Percentiles rank a stretch among this genome's conserved stretches.
These are phyloP conservation scores for Syrphus vitripennis DNA, from an alignment of 2,888 invertebrate species.

Conservation along the genomic window DNA sequence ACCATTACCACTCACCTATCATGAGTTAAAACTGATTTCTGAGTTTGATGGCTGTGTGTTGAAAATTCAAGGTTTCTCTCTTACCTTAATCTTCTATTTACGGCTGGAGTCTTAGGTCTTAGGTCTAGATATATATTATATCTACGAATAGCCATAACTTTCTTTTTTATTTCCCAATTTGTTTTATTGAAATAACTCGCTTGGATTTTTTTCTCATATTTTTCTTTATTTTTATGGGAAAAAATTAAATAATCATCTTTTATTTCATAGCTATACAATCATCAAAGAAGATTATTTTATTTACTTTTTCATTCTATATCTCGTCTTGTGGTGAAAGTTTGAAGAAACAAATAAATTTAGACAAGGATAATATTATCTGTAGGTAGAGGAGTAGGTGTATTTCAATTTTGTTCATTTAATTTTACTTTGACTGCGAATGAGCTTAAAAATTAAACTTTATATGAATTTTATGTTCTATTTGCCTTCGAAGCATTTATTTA, in stretches of 20 bases:
- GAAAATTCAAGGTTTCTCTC: not conserved
- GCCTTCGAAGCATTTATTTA: not conserved
- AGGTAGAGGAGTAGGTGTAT: no score
- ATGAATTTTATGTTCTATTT: not conserved
- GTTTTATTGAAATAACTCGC: not conserved
- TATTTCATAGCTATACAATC: not conserved
- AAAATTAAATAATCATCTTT: not conserved
- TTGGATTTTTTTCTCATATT: not conserved
- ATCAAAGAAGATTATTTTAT: conserved; percentile 25
- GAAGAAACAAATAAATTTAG: not conserved
- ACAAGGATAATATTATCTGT: not conserved
- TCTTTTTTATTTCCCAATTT: not conserved
- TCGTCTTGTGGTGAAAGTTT: not conserved
- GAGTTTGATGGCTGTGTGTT: not conserved
- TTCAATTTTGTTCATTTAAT: not conserved
- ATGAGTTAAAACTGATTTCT: not conserved
- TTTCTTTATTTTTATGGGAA: not conserved
- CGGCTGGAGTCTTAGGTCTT: not conserved
- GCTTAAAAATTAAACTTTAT: not conserved
- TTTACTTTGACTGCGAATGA: not conserved
- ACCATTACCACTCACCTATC: not conserved
- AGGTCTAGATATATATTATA: not conserved
- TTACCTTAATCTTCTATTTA: not conserved
- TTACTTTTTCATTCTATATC: not conserved
- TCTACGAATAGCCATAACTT: no score